Conservation (phyloP, 2,113 vertebrate genomes). For the Chrysemys picta region DNA sequence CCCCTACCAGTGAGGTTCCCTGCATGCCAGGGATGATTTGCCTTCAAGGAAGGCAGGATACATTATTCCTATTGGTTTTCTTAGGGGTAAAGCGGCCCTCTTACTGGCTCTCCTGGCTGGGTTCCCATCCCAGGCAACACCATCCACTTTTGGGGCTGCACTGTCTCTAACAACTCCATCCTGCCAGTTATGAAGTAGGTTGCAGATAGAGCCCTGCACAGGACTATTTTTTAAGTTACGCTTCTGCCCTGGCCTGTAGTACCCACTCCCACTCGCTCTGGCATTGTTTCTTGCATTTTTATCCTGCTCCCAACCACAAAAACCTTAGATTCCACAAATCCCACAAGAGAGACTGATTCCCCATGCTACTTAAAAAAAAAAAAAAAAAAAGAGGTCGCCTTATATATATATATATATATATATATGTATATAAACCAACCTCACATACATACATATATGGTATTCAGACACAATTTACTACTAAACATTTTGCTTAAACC, state of each 20-base stretch:
- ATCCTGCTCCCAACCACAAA: background rate
- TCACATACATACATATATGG: background rate
- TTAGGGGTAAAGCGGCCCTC: background rate
- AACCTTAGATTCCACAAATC: background rate
- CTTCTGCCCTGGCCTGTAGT: background rate
- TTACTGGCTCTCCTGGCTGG: accelerated
- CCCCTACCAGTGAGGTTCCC: accelerated
- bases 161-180: background rate
- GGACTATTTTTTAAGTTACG: background rate
- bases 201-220: background rate
- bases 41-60: accelerated
- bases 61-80: accelerated
- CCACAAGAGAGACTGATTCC: background rate
- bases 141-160: background rate
- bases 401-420: too few relatives aligned
- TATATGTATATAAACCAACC: too few relatives aligned
- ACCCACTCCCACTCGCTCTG: background rate
- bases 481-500: background rate
- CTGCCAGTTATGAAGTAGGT: accelerated
- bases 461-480: background rate
- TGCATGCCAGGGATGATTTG: accelerated
- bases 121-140: accelerated
- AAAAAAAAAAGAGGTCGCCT: too few relatives aligned
- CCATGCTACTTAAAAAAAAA: background rate
- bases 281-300: background rate